Conservation (phyloP, 1,140 invertebrate genomes). For the Oedothorax gibbosus region DNA sequence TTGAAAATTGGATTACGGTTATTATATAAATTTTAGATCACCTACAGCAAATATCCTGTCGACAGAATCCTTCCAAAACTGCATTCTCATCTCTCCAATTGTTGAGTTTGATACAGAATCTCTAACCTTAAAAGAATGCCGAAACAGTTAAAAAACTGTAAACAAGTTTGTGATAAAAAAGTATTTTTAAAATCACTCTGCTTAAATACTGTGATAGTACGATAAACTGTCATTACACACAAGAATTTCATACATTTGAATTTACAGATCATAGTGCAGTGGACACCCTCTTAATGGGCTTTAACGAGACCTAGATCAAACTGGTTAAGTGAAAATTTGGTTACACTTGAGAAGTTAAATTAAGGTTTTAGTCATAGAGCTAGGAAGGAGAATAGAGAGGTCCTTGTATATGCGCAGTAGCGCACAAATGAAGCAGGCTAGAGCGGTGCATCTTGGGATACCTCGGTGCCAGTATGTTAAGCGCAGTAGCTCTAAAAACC, state of each 20-base stretch:
- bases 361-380: no score
- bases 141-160: not conserved
- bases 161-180: not conserved
- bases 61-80: conserved; percentile 88
- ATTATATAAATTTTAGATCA: not conserved
- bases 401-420: no score
- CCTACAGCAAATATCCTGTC: conserved; percentile 75
- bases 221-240: not conserved
- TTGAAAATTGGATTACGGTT: not conserved
- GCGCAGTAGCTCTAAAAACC: no score
- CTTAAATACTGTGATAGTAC: not conserved
- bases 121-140: conserved; percentile 72
- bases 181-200: not conserved
- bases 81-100: conserved; percentile 82
- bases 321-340: no score
- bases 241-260: not conserved
- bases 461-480: no score
- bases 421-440: no score
- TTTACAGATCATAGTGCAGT: not conserved
- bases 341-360: no score
- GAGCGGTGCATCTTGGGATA: no score
- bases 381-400: no score
- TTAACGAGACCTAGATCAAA: no score
- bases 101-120: conserved; percentile 80
- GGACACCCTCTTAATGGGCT: no score